Evolutionary conservation across 2,888 invertebrate species (phyloP), one percentile per base, ranked within the genome.

Genomic region (Apeira syringaria): DNA sequence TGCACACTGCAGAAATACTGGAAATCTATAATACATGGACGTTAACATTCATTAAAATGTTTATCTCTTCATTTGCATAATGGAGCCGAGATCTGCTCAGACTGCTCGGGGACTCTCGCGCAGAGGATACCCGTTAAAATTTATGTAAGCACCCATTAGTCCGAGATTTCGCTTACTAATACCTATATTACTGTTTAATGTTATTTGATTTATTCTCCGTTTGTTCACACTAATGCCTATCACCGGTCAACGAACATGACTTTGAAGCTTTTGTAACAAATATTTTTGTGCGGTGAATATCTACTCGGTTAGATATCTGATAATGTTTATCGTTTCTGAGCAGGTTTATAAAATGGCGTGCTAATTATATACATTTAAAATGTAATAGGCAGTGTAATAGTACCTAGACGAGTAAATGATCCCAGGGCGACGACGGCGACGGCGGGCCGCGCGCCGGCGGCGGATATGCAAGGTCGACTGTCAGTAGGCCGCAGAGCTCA

Each of bases 41-140:
- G 68, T 69, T 74, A 69, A 75, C 71, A 80, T 81, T 78, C 64
- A 73, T 80, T 81, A 67, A 78, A 82, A 82, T 80, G 68, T 80
- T 83, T 85, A 85, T 86, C 71, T 82, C 70, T 68, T 65, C 56
- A 85, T 87, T 87, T 82, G 69, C 86, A 85, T 85, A 85, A 78
- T 75, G 74, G 64, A 70, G 65, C 68, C 69, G 54, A 56, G 56
- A 42, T 59, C 61, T 42, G 58, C 65, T 58, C 77, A 86, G 85
- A 84, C 84, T 71, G 84, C 80, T 77, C 71, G 84, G 84, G 74
- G 80, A 81, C 82, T 63, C 27, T 41, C 54, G 43, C 41, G 48
- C 59, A 55, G 64, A 64, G 53, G 57, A 66, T 65, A 68, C 64
- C 59, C 53, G 53, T 64, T 58, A 56, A 48, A 61, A 71, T 68